Evolutionary conservation across 2,113 vertebrate genomes (phyloP).

Genomic region (Motacilla tschutschensis): DNA sequence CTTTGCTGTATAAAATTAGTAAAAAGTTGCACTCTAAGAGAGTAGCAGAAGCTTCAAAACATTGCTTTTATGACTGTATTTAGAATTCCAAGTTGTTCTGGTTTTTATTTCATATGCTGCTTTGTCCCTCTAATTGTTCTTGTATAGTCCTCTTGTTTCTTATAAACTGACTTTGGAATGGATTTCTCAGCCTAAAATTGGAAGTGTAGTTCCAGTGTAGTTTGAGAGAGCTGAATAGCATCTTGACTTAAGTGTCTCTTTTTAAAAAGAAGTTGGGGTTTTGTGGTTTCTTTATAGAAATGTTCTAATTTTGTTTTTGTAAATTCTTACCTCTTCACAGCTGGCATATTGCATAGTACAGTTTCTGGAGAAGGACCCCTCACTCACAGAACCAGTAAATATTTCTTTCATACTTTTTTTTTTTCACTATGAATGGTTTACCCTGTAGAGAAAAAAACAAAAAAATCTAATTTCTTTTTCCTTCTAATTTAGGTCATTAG

Average conservation of each 20-base stretch:
- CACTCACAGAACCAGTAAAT: slow-evolving; percentile 97
- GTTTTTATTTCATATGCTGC: background rate
- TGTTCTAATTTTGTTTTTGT: slow-evolving; percentile 21
- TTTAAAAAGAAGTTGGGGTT: background rate
- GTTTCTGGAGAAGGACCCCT: slow-evolving; percentile 98
- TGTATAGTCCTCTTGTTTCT: background rate
- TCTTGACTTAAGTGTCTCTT: background rate
- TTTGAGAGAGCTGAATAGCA: background rate
- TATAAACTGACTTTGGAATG: background rate
- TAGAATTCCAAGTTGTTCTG: background rate
- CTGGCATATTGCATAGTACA: slow-evolving; percentile 99
- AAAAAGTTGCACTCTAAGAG: background rate
- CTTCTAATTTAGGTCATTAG: slow-evolving; percentile 88
- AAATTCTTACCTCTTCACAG: slow-evolving; percentile 67
- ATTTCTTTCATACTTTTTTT: background rate
- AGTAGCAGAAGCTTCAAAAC: background rate
- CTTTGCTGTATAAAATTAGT: background rate
- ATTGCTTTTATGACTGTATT: background rate
- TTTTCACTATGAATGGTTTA: background rate
- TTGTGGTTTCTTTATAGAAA: background rate
- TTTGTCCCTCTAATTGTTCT: background rate
- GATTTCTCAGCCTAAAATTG: background rate
- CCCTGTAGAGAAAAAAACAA: background rate
- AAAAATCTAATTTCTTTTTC: background rate
- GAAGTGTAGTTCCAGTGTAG: too few relatives aligned